phyloP scores from a whole-genome alignment of 1,140 invertebrate genomes.

The Trachymyrmex septentrionalis region DNA sequence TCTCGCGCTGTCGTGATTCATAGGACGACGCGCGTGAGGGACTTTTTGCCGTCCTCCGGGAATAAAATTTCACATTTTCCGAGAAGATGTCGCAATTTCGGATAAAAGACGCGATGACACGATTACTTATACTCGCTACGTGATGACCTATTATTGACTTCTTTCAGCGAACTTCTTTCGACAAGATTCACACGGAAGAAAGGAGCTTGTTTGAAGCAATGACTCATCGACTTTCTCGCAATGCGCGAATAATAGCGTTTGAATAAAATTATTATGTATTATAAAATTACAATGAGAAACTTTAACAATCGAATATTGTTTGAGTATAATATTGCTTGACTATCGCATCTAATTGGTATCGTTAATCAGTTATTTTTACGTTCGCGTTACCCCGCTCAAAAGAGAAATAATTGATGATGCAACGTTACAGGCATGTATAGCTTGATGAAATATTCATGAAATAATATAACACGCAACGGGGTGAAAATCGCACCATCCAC shows the following conservation, averaged over 20 bases:
- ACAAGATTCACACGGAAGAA: neutral
- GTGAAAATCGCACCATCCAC: conserved; percentile 27
- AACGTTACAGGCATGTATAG: conserved; percentile 16
- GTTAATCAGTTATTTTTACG: conserved; percentile 49
- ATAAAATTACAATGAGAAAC: conserved; percentile 10
- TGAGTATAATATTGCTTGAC: neutral
- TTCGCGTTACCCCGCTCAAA: neutral
- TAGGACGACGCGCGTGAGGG: neutral
- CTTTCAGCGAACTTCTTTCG: neutral
- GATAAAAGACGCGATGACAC: conserved; percentile 30
- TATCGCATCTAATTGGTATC: neutral
- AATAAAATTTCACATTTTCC: conserved; percentile 31
- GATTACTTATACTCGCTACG: conserved; percentile 30
- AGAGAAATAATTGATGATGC: conserved; percentile 58
- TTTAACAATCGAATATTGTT: conserved; percentile 4
- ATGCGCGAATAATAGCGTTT: no score
- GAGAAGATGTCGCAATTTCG: conserved; percentile 47
- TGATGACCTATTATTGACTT: conserved; percentile 52
- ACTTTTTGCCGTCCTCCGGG: conserved; percentile 19
- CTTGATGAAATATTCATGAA: conserved; percentile 58
- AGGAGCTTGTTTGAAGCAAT: neutral
- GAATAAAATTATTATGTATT: neutral
- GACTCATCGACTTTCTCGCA: neutral
- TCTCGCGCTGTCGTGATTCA: conserved; percentile 50
- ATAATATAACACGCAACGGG: conserved; percentile 25